Base-by-base conservation (phyloP, 2,888 invertebrate species). In the Monoplex corrugatus region DNA sequence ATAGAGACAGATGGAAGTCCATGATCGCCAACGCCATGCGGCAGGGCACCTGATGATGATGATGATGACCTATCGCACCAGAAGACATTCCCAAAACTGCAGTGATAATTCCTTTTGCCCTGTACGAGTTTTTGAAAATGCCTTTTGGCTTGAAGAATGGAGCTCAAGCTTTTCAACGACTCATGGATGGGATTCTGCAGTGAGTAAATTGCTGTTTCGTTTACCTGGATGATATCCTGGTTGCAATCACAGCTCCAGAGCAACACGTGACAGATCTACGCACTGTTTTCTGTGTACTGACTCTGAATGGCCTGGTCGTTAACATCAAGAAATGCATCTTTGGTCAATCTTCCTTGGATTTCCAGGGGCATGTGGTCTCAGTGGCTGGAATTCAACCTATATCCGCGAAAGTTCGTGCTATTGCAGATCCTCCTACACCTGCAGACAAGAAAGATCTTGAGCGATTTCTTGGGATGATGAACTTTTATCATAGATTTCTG, bases 261-360 rank as follows among this genome's bases (percentile, higher is more conserved):
- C 72, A 72, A 35, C 72, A 72, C 35, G 72, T 35, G 72, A 72
- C 0, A n/a, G 38, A 72, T 72, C 35, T 72, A 23, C 72, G 38
- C 38, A 72, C 72, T 35, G 35, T 72, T 72, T 72, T 72, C 72
- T 35, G 35, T 72, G 10, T 72, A 72, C 72, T 72, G 1, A 8
- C 72, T 10, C 19, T 35, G 35, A 72, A 72, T 35, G 72, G 38
- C 23, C 10, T 72, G 19, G 72, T 72, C 8, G 72, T 72, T 23
- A 72, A 72, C 72, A 72, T 72, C 72, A 72, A 72, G 72, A 72
- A 72, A 19, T 72, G 72, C 32, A 68, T 72, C 38, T 72, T 72
- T 35, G 38, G 72, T 35, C 72, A 72, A 0, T 19, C 72, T 6
- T 72, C 72, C 72, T 35, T 72, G 72, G 35, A 72, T 72, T 38